Evolutionary conservation across 2,888 invertebrate species (phyloP).

Genomic region (Dysmachus trigonus): DNA sequence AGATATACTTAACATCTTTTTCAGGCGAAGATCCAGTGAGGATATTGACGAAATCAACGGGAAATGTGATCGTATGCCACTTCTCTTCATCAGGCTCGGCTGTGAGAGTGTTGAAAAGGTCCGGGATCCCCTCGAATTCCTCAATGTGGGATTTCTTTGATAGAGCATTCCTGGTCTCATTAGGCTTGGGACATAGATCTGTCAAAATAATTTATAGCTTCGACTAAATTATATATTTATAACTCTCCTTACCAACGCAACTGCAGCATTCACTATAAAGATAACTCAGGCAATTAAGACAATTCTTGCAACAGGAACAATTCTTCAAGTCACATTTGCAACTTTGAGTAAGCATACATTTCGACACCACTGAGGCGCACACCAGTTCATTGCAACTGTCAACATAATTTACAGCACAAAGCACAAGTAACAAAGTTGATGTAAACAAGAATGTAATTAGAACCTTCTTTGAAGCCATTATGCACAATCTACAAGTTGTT

Average conservation of each 20-base stretch:
- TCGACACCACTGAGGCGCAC: conserved; percentile 95
- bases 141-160: conserved; percentile 87
- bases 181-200: conserved; percentile 92
- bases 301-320: conserved; percentile 95
- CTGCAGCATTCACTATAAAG: conserved; percentile 95
- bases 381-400: conserved; percentile 76
- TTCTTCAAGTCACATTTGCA: conserved; percentile 94
- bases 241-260: conserved; percentile 84
- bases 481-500: background rate
- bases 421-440: background rate
- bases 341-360: conserved; percentile 94
- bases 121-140: conserved; percentile 82
- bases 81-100: conserved; percentile 81
- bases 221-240: background rate
- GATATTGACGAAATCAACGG: conserved; percentile 76
- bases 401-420: background rate
- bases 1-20: conserved; percentile 75
- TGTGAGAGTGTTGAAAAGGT: conserved; percentile 83
- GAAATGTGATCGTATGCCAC: conserved; percentile 87
- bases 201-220: conserved; percentile 47
- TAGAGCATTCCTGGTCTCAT: conserved; percentile 77
- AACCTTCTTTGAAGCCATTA: background rate
- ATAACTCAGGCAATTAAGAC: conserved; percentile 87
- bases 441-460: background rate
- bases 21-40: conserved; percentile 73